Evolutionary conservation across 2,888 invertebrate genomes (phyloP).

Genomic region (Galerucella pusilla): DNA sequence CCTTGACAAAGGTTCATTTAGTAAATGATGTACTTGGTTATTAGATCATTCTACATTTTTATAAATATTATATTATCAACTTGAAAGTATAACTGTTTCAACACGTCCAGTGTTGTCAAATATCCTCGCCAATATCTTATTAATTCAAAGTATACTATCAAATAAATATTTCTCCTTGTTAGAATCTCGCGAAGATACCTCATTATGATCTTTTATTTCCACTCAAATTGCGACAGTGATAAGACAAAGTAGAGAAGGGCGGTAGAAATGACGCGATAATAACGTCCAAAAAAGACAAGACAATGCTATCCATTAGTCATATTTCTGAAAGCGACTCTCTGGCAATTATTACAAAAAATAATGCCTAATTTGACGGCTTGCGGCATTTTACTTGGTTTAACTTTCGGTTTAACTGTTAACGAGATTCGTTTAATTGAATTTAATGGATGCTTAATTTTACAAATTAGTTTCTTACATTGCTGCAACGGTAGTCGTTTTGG

Average conservation of each 20-base stretch:
- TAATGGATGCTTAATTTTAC: constrained; percentile 36
- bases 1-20: no score
- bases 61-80: no score
- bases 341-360: constrained; percentile 37
- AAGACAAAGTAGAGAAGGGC: constrained; percentile 28
- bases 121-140: not conserved
- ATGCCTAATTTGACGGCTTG: constrained; percentile 34
- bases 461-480: constrained; percentile 33
- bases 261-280: constrained; percentile 28
- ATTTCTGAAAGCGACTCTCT: constrained; percentile 29
- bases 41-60: no score
- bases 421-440: constrained; percentile 37
- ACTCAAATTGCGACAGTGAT: constrained; percentile 31
- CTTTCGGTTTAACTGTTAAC: constrained; percentile 30
- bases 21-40: no score
- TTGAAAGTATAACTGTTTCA: no score
- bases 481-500: constrained; percentile 20
- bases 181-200: not conserved
- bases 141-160: not conserved
- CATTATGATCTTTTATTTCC: not conserved
- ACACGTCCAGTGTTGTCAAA: no score
- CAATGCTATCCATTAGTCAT: constrained; percentile 35
- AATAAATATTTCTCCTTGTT: not conserved
- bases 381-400: constrained; percentile 28
- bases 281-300: constrained; percentile 32